Evolutionary conservation across 2,113 vertebrate species (phyloP).

Genomic region (Amphilophus citrinellus): DNA sequence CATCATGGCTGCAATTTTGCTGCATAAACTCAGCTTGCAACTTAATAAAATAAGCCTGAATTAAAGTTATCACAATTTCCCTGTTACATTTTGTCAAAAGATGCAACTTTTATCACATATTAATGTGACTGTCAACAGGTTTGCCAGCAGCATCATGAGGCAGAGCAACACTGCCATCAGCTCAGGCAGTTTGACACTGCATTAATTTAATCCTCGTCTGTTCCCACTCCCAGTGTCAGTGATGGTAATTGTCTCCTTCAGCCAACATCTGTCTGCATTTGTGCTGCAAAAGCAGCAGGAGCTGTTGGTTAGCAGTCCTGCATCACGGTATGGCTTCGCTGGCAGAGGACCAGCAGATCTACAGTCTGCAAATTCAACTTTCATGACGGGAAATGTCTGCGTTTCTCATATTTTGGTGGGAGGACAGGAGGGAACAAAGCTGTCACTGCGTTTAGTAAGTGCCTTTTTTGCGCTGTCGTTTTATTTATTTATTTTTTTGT

Average conservation of each 20-base stretch:
- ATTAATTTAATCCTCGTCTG: not conserved
- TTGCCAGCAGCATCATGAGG: not conserved
- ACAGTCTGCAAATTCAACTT: not conserved
- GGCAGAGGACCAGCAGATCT: not conserved
- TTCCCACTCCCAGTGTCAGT: not conserved
- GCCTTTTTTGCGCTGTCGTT: not conserved
- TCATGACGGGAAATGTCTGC: not conserved
- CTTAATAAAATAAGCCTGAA: not conserved
- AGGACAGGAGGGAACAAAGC: not conserved
- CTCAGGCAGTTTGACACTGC: not conserved
- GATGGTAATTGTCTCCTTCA: not conserved
- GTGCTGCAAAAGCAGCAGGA: not conserved
- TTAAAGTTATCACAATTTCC: not conserved
- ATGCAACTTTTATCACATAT: too few species aligned
- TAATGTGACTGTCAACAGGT: not conserved
- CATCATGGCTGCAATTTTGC: not conserved
- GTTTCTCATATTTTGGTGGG: not conserved
- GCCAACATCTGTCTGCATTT: not conserved
- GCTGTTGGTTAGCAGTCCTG: not conserved
- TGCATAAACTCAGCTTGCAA: not conserved
- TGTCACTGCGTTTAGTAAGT: not conserved
- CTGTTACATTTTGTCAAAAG: not conserved
- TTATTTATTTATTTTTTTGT: not conserved
- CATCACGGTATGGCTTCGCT: not conserved
- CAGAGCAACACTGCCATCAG: not conserved